Evolutionary conservation across 2,888 invertebrate genomes (phyloP).

Genomic region (Tuberolachnus salignus): DNA sequence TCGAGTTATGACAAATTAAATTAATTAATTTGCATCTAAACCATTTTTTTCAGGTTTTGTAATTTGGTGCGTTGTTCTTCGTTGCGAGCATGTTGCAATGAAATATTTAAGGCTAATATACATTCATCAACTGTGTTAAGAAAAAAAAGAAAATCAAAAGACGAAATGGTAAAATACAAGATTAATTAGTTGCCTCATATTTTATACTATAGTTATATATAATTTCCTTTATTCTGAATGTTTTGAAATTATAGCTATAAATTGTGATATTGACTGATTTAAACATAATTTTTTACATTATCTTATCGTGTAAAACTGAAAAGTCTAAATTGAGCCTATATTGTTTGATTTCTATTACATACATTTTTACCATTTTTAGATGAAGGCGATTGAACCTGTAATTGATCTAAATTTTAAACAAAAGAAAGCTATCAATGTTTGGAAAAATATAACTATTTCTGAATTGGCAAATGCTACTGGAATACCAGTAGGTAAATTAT

Average conservation of each 20-base stretch:
- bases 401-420: conserved; percentile 45
- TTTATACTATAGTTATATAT: no score
- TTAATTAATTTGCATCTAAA: not conserved
- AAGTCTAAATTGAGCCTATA: no score
- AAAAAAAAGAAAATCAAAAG: conserved; percentile 54
- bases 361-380: no score
- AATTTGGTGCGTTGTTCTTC: conserved; percentile 3
- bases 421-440: conserved; percentile 70
- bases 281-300: no score
- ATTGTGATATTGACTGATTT: no score
- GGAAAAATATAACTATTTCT: conserved; percentile 80
- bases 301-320: no score
- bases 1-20: not conserved
- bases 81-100: conserved; percentile 16
- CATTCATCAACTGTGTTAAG: conserved; percentile 19
- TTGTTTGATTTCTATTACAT: no score
- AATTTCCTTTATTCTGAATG: no score
- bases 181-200: no score
- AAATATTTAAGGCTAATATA: conserved; percentile 43
- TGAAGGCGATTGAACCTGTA: not conserved
- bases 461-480: conserved; percentile 73
- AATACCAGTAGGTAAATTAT: conserved; percentile 69
- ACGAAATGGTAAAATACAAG: conserved; percentile 44
- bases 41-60: conserved; percentile 24
- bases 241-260: no score